phyloP scores from a whole-genome alignment of 2,113 vertebrate genomes.

The Phrynocephalus versicolor region DNA sequence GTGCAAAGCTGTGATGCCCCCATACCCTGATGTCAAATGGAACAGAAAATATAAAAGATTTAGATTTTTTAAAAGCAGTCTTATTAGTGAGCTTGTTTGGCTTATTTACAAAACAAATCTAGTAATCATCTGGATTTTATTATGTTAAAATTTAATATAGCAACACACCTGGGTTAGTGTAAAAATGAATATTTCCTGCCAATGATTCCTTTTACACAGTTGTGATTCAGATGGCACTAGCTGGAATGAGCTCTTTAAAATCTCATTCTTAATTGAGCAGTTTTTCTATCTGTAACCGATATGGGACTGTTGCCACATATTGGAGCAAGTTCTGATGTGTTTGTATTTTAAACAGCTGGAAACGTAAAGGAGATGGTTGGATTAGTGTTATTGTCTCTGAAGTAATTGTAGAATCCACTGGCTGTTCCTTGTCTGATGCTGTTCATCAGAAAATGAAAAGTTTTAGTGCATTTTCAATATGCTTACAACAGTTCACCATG shows the following conservation, averaged over 20 bases:
- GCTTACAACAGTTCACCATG: not conserved
- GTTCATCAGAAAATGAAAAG: not conserved
- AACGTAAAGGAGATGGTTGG: not conserved
- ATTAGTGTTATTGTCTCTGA: not conserved
- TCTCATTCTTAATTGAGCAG: not conserved
- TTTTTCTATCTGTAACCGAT: not conserved
- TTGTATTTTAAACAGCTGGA: not conserved
- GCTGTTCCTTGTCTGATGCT: not conserved
- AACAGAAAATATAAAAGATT: constrained; percentile 60
- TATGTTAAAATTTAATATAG: constrained; percentile 54
- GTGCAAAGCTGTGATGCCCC: constrained; percentile 49
- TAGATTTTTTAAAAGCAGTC: constrained; percentile 46
- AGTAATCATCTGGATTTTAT: constrained; percentile 59
- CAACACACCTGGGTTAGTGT: not conserved
- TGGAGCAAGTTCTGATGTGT: not conserved
- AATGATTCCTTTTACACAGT: not conserved
- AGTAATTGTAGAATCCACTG: not conserved
- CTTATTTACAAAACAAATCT: constrained; percentile 45
- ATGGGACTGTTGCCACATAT: not conserved
- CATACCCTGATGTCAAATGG: constrained; percentile 69
- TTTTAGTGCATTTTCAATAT: not conserved
- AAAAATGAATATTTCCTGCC: not conserved
- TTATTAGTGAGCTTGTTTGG: constrained; percentile 47
- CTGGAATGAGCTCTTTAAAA: not conserved
- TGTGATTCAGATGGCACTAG: not conserved